phyloP scores from a whole-genome alignment of 37 sponge, comb jelly and placozoan genomes.

The Spongia lamella region DNA sequence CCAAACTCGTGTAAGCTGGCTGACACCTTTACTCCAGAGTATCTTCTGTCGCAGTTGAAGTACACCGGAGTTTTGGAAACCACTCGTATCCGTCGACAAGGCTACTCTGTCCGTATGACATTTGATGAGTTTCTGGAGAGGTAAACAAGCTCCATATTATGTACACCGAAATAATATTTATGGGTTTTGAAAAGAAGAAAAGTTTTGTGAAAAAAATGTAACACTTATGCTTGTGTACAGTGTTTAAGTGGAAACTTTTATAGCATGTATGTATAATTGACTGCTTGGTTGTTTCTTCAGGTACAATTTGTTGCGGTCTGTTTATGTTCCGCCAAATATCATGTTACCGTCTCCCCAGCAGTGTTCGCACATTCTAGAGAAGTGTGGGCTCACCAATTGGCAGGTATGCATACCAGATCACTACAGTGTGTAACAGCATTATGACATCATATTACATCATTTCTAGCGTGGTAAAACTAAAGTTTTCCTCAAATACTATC shows the following conservation, averaged over 20 bases:
- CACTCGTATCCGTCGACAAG: slow-evolving; percentile 49
- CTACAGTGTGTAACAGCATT: too few relatives aligned
- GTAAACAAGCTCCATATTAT: not conserved
- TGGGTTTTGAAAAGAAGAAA: too few relatives aligned
- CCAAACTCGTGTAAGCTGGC: slow-evolving; percentile 41
- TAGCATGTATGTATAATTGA: too few relatives aligned
- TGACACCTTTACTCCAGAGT: slow-evolving; percentile 31
- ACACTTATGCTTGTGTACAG: too few relatives aligned
- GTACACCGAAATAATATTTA: too few relatives aligned
- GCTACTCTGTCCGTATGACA: slow-evolving; percentile 32
- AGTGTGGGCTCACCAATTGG: not conserved
- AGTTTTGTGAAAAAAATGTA: too few relatives aligned
- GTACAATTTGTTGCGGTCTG: too few relatives aligned
- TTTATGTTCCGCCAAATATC: too few relatives aligned
- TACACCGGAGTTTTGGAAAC: slow-evolving; percentile 59
- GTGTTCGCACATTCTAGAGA: not conserved
- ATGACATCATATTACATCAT: too few relatives aligned
- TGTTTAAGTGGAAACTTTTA: too few relatives aligned
- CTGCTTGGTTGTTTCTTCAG: too few relatives aligned
- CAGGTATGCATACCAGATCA: not conserved
- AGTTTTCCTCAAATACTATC: slow-evolving; percentile 61
- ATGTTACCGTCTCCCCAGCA: not conserved
- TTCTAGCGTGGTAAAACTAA: slow-evolving; percentile 30
- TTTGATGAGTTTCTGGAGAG: slow-evolving; percentile 37
- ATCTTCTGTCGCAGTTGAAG: slow-evolving; percentile 35